Conservation (phyloP, 2,113 vertebrate genomes). For the Cebus imitator region DNA sequence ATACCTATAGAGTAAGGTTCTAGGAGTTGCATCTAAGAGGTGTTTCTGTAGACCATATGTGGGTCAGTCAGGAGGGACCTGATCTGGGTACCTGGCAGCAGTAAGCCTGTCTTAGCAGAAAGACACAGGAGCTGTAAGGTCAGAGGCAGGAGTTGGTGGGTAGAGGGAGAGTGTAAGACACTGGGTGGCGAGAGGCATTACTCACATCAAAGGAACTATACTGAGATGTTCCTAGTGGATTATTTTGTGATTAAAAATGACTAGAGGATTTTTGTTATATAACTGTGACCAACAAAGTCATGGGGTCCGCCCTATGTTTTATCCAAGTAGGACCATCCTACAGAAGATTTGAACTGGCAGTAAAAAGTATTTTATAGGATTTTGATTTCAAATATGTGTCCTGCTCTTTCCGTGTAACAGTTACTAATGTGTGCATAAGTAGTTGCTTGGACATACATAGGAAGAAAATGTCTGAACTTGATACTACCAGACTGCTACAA, state of each 20-base stretch:
- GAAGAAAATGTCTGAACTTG: not conserved
- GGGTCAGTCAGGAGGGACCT: not conserved
- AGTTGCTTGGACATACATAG: not conserved
- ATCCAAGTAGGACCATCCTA: not conserved
- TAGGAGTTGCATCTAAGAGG: not conserved
- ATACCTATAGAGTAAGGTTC: not conserved
- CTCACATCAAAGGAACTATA: not conserved
- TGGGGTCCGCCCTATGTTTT: not conserved
- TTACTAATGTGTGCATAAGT: not conserved
- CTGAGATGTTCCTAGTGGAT: not conserved
- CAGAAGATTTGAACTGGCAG: not conserved
- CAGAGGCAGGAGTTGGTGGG: not conserved
- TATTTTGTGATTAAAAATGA: conserved; percentile 13
- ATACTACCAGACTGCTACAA: not conserved
- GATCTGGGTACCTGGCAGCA: not conserved
- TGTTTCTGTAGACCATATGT: not conserved
- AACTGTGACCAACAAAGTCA: not conserved
- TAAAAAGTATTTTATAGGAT: not conserved
- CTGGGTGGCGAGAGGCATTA: not conserved
- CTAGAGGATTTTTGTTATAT: not conserved
- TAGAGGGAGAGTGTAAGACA: not conserved
- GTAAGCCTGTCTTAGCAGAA: not conserved
- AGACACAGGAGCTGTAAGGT: not conserved
- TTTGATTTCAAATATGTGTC: not conserved
- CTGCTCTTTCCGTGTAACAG: not conserved